Evolutionary conservation across 2,797 vertebrate species (phyloP).

Genomic region (Lacerta bilineata): DNA sequence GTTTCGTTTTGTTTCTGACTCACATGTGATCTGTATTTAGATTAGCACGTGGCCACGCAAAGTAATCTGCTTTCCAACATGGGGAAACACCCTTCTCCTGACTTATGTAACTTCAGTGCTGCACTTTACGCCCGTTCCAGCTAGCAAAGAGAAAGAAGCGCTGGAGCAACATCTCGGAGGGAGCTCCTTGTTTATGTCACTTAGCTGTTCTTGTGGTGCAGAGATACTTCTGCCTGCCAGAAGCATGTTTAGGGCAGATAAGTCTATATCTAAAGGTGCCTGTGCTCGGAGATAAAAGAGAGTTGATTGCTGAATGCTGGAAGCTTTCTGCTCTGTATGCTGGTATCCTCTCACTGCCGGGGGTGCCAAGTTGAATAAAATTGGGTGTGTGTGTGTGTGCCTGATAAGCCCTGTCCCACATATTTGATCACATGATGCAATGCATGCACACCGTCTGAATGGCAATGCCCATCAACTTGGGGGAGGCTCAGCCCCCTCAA

Average conservation of each 20-base stretch:
- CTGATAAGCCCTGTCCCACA: no score
- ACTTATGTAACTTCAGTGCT: neutral
- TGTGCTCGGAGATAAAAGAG: conserved; percentile 66
- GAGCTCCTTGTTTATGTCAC: conserved; percentile 51
- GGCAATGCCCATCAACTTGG: no score
- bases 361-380: no score
- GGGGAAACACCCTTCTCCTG: conserved; percentile 46
- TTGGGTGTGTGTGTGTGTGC: no score
- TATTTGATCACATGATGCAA: no score
- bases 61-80: conserved; percentile 13
- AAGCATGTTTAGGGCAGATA: conserved; percentile 44
- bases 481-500: no score
- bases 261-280: neutral
- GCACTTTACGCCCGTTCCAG: fast-evolving
- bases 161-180: conserved; percentile 3
- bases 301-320: neutral
- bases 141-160: neutral
- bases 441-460: no score
- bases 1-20: neutral
- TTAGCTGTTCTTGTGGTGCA: fast-evolving
- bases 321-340: neutral
- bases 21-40: conserved; percentile 32
- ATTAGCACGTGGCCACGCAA: fast-evolving
- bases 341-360: conserved; percentile 12
- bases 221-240: conserved; percentile 56